phyloP scores from a whole-genome alignment of 2,888 invertebrate species.

The Molanna angustata region DNA sequence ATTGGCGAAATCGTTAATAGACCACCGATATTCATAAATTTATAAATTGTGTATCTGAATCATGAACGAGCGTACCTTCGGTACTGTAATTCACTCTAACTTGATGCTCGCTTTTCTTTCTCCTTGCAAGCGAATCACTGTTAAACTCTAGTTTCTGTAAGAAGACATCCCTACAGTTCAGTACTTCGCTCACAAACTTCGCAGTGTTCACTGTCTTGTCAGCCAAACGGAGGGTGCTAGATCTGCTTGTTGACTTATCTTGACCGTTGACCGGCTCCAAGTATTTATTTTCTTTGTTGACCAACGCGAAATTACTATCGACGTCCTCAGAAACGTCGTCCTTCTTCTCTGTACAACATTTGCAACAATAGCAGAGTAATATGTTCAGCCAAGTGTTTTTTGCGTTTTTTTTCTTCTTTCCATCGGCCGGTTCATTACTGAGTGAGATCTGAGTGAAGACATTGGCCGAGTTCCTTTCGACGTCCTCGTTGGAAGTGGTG shows the following conservation, averaged over 20 bases:
- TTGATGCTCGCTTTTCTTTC: conserved; percentile 39
- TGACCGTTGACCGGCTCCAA: not conserved
- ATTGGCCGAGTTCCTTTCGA: conserved; percentile 14
- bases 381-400: not conserved
- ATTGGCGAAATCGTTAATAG: too few relatives aligned
- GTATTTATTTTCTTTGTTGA: conserved; percentile 16
- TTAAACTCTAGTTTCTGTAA: conserved; percentile 48
- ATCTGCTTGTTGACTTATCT: conserved; percentile 10
- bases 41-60: too few relatives aligned
- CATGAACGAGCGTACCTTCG: conserved; percentile 15
- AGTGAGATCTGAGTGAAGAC: conserved; percentile 21
- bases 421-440: conserved; percentile 2
- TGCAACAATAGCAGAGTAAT: conserved; percentile 13
- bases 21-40: too few relatives aligned
- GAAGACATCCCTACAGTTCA: conserved; percentile 49
- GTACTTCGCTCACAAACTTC: conserved; percentile 48
- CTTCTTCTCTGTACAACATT: conserved; percentile 15
- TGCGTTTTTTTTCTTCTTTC: conserved; percentile 16
- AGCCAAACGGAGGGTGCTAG: conserved; percentile 34
- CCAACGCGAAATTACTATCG: conserved; percentile 28
- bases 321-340: conserved; percentile 15
- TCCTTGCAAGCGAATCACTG: conserved; percentile 51
- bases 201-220: conserved; percentile 37
- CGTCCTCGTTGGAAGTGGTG: conserved; percentile 23
- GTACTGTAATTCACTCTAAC: conserved; percentile 21